A percentile compares a stretch with the other conserved stretches of the same genome.
Conservation (phyloP, 2,113 vertebrate genomes). For the Asarcornis scutulata region DNA sequence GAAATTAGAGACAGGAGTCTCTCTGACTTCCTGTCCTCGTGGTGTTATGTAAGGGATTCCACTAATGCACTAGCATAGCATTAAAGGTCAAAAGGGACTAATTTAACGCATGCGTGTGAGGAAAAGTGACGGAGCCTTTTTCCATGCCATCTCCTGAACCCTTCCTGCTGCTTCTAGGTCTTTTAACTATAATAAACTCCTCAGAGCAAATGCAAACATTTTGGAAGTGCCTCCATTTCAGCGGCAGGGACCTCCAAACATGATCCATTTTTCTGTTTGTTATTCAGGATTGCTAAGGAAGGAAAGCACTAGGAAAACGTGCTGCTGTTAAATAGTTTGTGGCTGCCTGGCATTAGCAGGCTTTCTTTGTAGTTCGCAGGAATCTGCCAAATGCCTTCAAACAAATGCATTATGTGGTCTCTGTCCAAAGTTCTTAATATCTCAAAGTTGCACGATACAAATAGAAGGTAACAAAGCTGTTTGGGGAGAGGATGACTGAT, state of each 20-base stretch:
- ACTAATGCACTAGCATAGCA: background rate
- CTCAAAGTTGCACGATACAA: background rate
- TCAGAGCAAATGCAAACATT: background rate
- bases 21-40: background rate
- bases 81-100: background rate
- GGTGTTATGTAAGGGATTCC: constrained; percentile 28
- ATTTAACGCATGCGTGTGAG: background rate
- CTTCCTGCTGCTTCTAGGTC: background rate
- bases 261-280: background rate
- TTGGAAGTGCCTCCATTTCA: constrained; percentile 8
- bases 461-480: constrained; percentile 26
- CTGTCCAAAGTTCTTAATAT: constrained; percentile 59
- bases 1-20: constrained; percentile 13
- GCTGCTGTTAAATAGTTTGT: background rate
- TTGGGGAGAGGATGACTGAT: background rate
- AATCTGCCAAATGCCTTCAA: constrained; percentile 16
- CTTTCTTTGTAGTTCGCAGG: constrained; percentile 4
- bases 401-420: constrained; percentile 38
- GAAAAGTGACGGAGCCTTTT: background rate
- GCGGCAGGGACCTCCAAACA: background rate
- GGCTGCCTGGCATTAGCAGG: constrained; percentile 14
- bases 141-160: background rate
- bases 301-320: background rate
- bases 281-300: background rate
- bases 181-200: background rate